Conservation (phyloP, 1,140 invertebrate genomes). For the Centruroides sculpturatus region DNA sequence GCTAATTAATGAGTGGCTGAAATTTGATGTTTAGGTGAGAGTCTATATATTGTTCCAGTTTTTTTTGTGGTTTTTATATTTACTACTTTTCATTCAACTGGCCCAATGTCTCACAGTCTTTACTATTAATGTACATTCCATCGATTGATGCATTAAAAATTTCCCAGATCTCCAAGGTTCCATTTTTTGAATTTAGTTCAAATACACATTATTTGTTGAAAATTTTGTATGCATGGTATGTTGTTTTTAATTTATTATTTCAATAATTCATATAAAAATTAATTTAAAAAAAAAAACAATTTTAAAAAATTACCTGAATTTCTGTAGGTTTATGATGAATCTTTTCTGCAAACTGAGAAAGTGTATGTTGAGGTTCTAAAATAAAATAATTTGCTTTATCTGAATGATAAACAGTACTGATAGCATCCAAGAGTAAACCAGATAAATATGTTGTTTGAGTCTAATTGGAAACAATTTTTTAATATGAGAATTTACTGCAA, state of each 20-base stretch:
- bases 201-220: too few relatives aligned
- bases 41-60: too few relatives aligned
- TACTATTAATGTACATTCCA: too few relatives aligned
- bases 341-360: slow-evolving; percentile 90
- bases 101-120: too few relatives aligned
- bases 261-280: background rate
- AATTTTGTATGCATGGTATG: too few relatives aligned
- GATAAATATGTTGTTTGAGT: slow-evolving; percentile 52
- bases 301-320: slow-evolving; percentile 49
- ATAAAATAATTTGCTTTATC: slow-evolving; percentile 99
- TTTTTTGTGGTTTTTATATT: too few relatives aligned
- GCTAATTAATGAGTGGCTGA: too few relatives aligned
- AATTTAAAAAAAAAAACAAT: background rate
- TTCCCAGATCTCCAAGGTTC: too few relatives aligned
- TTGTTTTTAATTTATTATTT: background rate
- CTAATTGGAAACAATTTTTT: slow-evolving; percentile 26
- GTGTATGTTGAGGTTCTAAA: slow-evolving; percentile 84
- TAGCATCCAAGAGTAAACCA: slow-evolving; percentile 82
- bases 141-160: background rate
- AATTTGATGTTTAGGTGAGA: too few relatives aligned
- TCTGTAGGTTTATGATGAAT: slow-evolving; percentile 77
- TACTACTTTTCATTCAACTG: too few relatives aligned
- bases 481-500: background rate
- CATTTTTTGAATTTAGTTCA: too few relatives aligned
- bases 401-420: slow-evolving; percentile 90